These are phyloP conservation scores for Drosophila aldrichi DNA, from an alignment of 2,888 invertebrate species.

Conservation along the genomic window DNA sequence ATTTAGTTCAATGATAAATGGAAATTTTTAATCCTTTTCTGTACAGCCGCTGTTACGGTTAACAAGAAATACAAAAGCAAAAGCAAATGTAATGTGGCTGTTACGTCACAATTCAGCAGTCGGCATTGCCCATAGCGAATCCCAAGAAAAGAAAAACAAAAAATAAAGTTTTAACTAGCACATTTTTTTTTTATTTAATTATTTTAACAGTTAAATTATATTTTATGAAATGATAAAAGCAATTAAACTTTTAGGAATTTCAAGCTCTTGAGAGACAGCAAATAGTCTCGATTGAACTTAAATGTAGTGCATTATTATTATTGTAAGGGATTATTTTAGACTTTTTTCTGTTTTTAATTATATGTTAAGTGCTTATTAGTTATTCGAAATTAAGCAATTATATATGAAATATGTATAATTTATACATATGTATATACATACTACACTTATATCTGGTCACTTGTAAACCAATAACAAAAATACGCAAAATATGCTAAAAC, in stretches of 20 bases:
- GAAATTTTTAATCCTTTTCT: conserved; percentile 16
- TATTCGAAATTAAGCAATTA: conserved; percentile 43
- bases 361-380: conserved; percentile 43
- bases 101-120: conserved; percentile 28
- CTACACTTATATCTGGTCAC: conserved; percentile 82
- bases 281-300: conserved; percentile 24
- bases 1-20: conserved; percentile 24
- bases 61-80: conserved; percentile 20
- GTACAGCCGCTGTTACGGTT: conserved; percentile 16
- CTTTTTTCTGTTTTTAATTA: conserved; percentile 14
- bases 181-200: neutral
- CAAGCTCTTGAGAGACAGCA: conserved; percentile 35
- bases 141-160: conserved; percentile 20
- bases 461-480: conserved; percentile 80
- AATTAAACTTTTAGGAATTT: conserved; percentile 16
- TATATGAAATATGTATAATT: no score
- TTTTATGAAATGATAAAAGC: conserved; percentile 22
- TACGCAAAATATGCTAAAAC: conserved; percentile 38
- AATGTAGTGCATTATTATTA: conserved; percentile 52
- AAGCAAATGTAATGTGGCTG: conserved; percentile 12
- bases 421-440: conserved; percentile 11
- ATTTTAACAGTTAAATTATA: conserved; percentile 13
- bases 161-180: neutral
- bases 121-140: conserved; percentile 27
- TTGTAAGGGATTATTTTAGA: conserved; percentile 14